Base-by-base conservation (phyloP, 2,113 vertebrate species). In the Sialia sialis region DNA sequence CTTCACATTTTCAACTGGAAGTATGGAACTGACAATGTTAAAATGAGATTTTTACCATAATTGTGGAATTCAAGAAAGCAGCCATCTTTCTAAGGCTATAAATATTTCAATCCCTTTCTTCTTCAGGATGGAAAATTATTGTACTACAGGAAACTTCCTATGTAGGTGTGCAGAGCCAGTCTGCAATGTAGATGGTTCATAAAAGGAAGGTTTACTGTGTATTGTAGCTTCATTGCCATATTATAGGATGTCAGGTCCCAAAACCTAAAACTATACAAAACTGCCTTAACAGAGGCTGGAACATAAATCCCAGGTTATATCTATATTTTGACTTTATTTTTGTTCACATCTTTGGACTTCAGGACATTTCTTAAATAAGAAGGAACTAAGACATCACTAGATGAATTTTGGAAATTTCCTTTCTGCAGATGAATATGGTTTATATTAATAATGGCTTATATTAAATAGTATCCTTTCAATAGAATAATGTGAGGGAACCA, bases 1-100 rank as follows among this genome's bases (percentile, higher is more conserved):
- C 20, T 76, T 84, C 26, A 13, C 32, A 5, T 76, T 73, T 63
- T 84, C 39, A 46, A 34, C 6, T 20, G 36, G 5, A 16, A 66
- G 1, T 4, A 81, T 46, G 6, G 29, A 80, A 52, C 10, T 21
- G 38, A 23, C 0, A 0, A 59, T 8, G 4, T 73, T 83, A 32
- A 76, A 75, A 79, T 49, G 13, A 68, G 54, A 18, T 58, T 49
- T 81, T 81, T 43, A 49, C 43, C 8, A 49, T 27, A n/a, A 49
- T 11, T 3, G 11, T 69, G 18, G 54, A 7, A 39, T 69, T 58
- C 34, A n/a, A 39, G 29, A 58, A 49, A 68, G 43, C 43, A 58
- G 34, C 14, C 29, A 14, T 22, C 11, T n/a, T 58, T 58, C 34
- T 49, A 49, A 22, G 34, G n/a, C 20, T 13, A 39, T 23, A 49